Evolutionary conservation across 1,140 invertebrate genomes (phyloP), one percentile per base, ranked within the genome.

Genomic region (Tetramorium alpestre): DNA sequence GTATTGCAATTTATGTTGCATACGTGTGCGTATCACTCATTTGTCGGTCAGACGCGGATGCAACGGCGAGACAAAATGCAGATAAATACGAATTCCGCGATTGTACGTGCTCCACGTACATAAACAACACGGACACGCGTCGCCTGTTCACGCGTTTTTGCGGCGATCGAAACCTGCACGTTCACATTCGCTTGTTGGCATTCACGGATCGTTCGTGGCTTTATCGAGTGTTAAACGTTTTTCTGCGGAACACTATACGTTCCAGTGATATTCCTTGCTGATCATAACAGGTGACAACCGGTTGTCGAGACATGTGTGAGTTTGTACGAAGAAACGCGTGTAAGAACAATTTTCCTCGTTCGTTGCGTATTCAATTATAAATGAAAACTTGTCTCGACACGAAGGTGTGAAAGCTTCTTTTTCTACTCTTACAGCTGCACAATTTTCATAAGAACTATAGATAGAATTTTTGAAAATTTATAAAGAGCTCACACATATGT

Each of bases 41-140:
- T 73, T 84, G 80, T 70, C 67, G 25, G n/a, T 73, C 56, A 28
- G 25, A 49, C 10, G 44, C 54, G 54, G 69, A 54, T 60, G 47
- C 28, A 58, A 41, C 33, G 22, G 7, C 25, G 25, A 38, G 41
- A 84, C 54, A 84, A 82, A 84, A 75, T 84, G 56, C 41, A 84
- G 51, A 84, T 75, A 75, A 84, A 84, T 75, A 44, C 16, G 54
- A 69, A 84, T 84, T 60, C 80, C 56, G 18, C n/a, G 80, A 13
- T 84, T 0, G 28, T 73, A 84, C 69, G 80, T 84, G 80, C 41
- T 49, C 13, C 69, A 49, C 25, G 28, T 84, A 49, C 41, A 25
- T 49, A 84, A 84, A 81, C 16, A 56, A n/a, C 38, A 16, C 18
- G 44, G 7, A 84, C 54, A 84, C 69, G 65, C 41, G 51, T 25